A percentile compares a stretch with the other conserved stretches of the same genome.
Conservation (phyloP, 2,797 vertebrate species). For the Danio tinwini region DNA sequence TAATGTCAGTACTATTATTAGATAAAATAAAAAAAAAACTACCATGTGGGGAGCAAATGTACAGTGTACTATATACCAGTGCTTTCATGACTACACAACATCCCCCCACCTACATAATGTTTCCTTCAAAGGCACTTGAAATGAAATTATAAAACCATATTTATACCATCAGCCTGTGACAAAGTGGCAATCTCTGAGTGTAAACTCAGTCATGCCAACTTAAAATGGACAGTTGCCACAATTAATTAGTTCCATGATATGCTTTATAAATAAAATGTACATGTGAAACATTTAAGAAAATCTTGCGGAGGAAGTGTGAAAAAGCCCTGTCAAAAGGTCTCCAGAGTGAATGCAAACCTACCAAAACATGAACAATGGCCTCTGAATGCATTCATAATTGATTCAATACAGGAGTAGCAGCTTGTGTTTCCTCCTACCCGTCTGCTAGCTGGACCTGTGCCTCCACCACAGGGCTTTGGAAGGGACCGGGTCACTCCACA, state of each 20-base stretch:
- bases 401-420: constrained; percentile 51
- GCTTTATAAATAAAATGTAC: constrained; percentile 22
- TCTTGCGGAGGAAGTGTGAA: not conserved
- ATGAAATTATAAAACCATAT: not conserved
- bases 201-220: not conserved
- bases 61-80: too few relatives aligned
- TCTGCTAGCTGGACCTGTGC: constrained; percentile 48
- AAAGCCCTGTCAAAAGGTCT: constrained; percentile 44
- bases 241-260: not conserved
- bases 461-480: constrained; percentile 24
- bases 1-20: too few relatives aligned
- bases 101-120: too few relatives aligned
- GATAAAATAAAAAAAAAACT: too few relatives aligned
- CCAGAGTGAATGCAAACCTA: constrained; percentile 37
- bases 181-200: not conserved
- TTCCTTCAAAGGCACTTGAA: not conserved
- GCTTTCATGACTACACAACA: too few relatives aligned
- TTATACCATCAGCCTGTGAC: not conserved
- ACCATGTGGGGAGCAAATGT: too few relatives aligned
- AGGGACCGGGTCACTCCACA: constrained; percentile 25
- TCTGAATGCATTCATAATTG: constrained; percentile 49
- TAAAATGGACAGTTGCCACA: constrained; percentile 9
- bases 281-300: constrained; percentile 11
- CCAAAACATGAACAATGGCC: constrained; percentile 51
- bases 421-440: constrained; percentile 47